A percentile compares a stretch with the other conserved stretches of the same genome.
Evolutionary conservation across 2,113 vertebrate species (phyloP).

Genomic region (Salminus brasiliensis): DNA sequence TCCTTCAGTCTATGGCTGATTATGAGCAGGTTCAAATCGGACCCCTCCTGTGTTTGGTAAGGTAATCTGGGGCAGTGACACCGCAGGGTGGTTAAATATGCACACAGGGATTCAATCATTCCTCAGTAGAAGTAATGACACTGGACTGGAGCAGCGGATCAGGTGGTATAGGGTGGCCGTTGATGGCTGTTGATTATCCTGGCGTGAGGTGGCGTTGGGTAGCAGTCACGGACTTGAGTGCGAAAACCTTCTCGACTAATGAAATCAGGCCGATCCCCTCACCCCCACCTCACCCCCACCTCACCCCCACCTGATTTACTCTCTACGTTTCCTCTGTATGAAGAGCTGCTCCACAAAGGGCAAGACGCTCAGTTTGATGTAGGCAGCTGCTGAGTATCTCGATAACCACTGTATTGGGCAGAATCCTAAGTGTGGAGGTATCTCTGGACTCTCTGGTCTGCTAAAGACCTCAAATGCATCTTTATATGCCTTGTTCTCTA

Average conservation of each 20-base stretch:
- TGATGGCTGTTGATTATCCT: slow-evolving; percentile 39
- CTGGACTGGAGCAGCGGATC: slow-evolving; percentile 32
- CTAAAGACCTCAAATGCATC: no score
- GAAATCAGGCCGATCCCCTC: background rate
- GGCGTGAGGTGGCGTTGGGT: background rate
- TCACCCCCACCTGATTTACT: background rate
- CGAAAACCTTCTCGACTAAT: background rate
- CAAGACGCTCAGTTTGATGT: no score
- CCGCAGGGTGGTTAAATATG: slow-evolving; percentile 58
- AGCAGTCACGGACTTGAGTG: background rate
- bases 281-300: background rate
- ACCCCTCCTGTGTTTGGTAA: slow-evolving; percentile 35
- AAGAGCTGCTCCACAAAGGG: background rate
- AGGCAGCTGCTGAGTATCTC: background rate
- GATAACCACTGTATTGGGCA: no score
- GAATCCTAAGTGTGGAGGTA: no score
- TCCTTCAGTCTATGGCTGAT: background rate
- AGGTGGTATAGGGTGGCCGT: slow-evolving; percentile 23
- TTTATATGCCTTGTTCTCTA: no score
- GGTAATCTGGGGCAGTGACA: slow-evolving; percentile 40
- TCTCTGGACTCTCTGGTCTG: no score
- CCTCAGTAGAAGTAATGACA: slow-evolving; percentile 47
- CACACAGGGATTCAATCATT: slow-evolving; percentile 43
- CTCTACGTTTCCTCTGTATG: background rate
- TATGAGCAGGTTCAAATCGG: background rate